Conservation (phyloP, 2,113 vertebrate genomes). For the Lepisosteus osseus region DNA sequence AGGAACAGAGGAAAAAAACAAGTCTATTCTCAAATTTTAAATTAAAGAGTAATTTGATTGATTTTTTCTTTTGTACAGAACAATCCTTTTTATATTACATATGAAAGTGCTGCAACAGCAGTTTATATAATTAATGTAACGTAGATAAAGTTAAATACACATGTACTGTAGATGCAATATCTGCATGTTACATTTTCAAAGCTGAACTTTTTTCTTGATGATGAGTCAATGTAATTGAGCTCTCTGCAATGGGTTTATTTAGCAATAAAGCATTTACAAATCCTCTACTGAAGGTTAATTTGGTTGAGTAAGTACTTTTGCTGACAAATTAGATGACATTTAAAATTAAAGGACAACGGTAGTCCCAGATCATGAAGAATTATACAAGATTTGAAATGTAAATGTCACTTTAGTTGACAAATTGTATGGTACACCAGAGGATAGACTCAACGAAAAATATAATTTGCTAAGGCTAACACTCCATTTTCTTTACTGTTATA, state of each 20-base stretch:
- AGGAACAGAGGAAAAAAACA: too few relatives aligned
- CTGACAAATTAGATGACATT: constrained; percentile 1
- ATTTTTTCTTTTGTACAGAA: too few relatives aligned
- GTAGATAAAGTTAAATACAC: too few relatives aligned
- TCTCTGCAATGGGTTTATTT: constrained; percentile 3
- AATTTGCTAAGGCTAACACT: neutral
- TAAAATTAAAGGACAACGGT: neutral
- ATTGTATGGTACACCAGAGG: neutral
- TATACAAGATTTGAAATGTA: neutral
- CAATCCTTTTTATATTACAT: too few relatives aligned
- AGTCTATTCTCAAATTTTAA: too few relatives aligned
- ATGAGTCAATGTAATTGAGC: constrained; percentile 4
- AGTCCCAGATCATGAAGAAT: neutral
- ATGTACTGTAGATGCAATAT: neutral
- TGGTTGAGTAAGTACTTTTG: constrained; percentile 2
- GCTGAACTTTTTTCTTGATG: constrained; percentile 8
- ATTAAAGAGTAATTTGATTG: too few relatives aligned
- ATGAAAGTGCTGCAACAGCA: too few relatives aligned
- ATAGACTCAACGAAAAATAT: neutral
- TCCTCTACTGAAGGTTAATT: constrained; percentile 3
- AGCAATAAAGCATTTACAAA: constrained; percentile 4
- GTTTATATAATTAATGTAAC: too few relatives aligned
- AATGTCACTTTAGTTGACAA: neutral
- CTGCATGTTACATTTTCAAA: neutral
- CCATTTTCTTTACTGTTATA: neutral